Base-by-base conservation (phyloP, 2,113 vertebrate species). In the Maccullochella peelii region DNA sequence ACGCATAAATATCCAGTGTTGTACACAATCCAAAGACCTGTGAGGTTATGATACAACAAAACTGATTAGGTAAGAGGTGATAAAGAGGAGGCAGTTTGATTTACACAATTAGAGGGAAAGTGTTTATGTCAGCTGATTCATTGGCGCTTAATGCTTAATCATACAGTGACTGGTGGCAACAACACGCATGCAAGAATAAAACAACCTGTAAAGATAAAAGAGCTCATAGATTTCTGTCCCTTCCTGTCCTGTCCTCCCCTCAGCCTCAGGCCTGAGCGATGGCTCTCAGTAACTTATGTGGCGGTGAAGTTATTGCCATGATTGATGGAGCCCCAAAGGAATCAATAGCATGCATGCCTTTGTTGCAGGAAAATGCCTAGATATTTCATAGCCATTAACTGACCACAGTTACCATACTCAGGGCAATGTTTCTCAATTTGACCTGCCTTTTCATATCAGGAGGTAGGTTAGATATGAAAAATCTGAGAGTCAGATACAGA, bases 321-420 rank as follows among this genome's bases (percentile, higher is more conserved):
- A 95, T 91, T 89, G 91, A 94, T 94, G 82, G 77, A 49, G 80
- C 84, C 88, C 84, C 65, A 58, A 58, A 86, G 90, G 90, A 93
- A 94, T 95, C 93, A 80, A 95, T 95, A 90, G 69, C 70, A 42
- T 47, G 80, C 92, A 82, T 77, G 87, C 73, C 72, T 81, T 59
- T 4, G 73, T 80, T n/a, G 25, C 10, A 71, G 62, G 75, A 76
- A 81, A 88, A 86, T 84, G 83, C 73, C 42, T 80, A 90, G 91
- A 93, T 95, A 94, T 95, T 94, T 94, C 90, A 94, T 74, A 80
- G 77, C 85, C 85, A 93, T 92, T 91, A 94, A 90, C 73, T 88
- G 86, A 87, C 79, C 81, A 82, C 85, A 85, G 85, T 91, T 87
- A 88, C 88, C 87, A 90, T 80, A 93, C 76, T 82, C 78, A 40